Conservation (phyloP, 2,888 invertebrate genomes). For the Malacosoma neustria region DNA sequence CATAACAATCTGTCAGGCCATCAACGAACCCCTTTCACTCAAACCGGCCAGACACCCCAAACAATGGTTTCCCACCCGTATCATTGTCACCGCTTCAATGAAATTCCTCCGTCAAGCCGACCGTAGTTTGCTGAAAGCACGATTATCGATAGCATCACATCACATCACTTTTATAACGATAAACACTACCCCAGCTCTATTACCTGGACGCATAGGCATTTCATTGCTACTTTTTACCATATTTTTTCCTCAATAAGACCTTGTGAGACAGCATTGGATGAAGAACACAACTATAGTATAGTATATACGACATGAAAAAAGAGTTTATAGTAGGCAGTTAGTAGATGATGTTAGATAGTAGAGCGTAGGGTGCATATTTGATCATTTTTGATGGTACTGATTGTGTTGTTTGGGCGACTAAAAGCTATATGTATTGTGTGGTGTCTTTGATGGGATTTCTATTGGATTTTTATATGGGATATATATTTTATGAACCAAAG, state of each 20-base stretch:
- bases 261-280: conserved; percentile 11
- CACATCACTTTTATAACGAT: conserved; percentile 27
- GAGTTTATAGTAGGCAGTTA: conserved; percentile 17
- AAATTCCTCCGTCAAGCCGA: conserved; percentile 26
- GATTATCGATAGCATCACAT: conserved; percentile 57
- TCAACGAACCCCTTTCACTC: conserved; percentile 14
- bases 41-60: conserved; percentile 12
- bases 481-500: conserved; percentile 13
- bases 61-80: conserved; percentile 18
- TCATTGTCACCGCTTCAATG: conserved; percentile 24
- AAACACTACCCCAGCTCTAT: too few relatives aligned
- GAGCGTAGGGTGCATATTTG: conserved; percentile 64
- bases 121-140: conserved; percentile 33
- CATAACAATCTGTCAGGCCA: conserved; percentile 15
- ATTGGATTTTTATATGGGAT: conserved; percentile 14
- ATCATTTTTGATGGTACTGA: conserved; percentile 41
- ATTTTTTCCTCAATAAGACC: too few relatives aligned
- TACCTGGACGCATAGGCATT: too few relatives aligned
- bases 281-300: neutral
- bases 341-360: conserved; percentile 43
- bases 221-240: too few relatives aligned
- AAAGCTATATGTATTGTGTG: conserved; percentile 21
- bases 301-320: neutral
- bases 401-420: conserved; percentile 18
- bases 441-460: conserved; percentile 13